Evolutionary conservation across 2,888 invertebrate genomes (phyloP), one percentile per base, ranked within the genome.

Genomic region (Ophraella communa): DNA sequence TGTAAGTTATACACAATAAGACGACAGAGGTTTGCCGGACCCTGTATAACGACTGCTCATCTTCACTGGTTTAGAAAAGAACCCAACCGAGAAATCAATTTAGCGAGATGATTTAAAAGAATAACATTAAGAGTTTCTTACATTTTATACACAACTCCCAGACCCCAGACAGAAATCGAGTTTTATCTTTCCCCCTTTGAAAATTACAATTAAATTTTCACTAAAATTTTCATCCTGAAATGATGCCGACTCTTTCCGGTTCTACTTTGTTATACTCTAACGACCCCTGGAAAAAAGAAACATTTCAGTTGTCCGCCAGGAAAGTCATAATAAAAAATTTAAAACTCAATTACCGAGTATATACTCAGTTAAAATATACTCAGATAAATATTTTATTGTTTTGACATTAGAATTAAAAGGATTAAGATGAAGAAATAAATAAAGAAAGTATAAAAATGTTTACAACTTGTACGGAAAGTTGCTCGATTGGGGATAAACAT

Each of bases 131-230:
- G n/a, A n/a, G n/a, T n/a, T n/a, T n/a, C n/a, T n/a, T n/a, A n/a
- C n/a, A n/a, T n/a, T 47, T 47, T 21, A 47, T 47, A 47, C 21
- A 47, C 45, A 42, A 18, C 42, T 18, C 8, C n/a, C 39, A 45
- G 44, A 45, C 8, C 18, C 18, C 4, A 20, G 5, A 20, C 44
- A 47, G 45, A 18, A 47, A 18, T 10, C 17, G 21, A 21, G 11
- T n/a, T 21, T 21, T 45, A 21, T 47, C 20, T 47, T 17, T 47
- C n/a, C 10, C n/a, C 10, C 4, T 21, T 47, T 21, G 20, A 11
- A 21, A 47, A 47, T 47, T 47, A 47, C 4, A 47, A 18, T 47
- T 47, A 21, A 21, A 47, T 47, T 47, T 47, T 4, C 21, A 47
- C 11, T 47, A 10, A 10, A 47, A 47, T 8, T 47, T 47, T 18